A percentile compares a stretch with the other conserved stretches of the same genome.
Conservation (phyloP, 2,113 vertebrate genomes). For the Platichthys stellatus region DNA sequence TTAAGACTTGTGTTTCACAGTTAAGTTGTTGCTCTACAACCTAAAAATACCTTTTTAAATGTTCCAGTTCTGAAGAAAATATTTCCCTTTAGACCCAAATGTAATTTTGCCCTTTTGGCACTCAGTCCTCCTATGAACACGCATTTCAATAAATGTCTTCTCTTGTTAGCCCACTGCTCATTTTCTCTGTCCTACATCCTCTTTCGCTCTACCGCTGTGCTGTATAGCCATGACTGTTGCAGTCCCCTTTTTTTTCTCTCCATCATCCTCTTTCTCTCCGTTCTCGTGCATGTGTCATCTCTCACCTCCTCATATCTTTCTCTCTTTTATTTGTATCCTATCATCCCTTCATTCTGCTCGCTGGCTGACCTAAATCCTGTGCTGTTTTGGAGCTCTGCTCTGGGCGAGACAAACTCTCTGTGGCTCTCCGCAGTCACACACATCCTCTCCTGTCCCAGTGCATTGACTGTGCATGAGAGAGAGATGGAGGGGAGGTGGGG, state of each 20-base stretch:
- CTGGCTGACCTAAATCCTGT: constrained; percentile 81
- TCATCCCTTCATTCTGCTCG: constrained; percentile 67
- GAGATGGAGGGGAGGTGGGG: constrained; percentile 25
- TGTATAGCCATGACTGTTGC: constrained; percentile 27
- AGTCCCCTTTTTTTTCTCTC: constrained; percentile 21
- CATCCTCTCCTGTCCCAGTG: constrained; percentile 65
- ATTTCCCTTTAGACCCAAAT: neutral
- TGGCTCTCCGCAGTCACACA: constrained; percentile 61
- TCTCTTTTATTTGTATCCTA: constrained; percentile 55
- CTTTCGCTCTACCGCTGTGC: constrained; percentile 5
- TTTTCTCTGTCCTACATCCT: constrained; percentile 32
- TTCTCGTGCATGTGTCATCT: constrained; percentile 44
- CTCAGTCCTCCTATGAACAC: neutral
- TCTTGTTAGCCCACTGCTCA: constrained; percentile 9
- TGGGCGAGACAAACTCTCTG: constrained; percentile 66
- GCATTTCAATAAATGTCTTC: constrained; percentile 21
- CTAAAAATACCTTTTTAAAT: neutral
- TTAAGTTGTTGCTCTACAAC: neutral
- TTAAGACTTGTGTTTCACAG: neutral
- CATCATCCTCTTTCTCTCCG: constrained; percentile 37
- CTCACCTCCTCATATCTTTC: constrained; percentile 50
- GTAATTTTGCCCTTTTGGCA: neutral
- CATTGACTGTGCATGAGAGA: constrained; percentile 54
- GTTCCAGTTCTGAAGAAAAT: neutral
- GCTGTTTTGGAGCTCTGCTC: constrained; percentile 68